Conservation (phyloP, 2,888 invertebrate species). For the Chaitophorus viminalis region DNA sequence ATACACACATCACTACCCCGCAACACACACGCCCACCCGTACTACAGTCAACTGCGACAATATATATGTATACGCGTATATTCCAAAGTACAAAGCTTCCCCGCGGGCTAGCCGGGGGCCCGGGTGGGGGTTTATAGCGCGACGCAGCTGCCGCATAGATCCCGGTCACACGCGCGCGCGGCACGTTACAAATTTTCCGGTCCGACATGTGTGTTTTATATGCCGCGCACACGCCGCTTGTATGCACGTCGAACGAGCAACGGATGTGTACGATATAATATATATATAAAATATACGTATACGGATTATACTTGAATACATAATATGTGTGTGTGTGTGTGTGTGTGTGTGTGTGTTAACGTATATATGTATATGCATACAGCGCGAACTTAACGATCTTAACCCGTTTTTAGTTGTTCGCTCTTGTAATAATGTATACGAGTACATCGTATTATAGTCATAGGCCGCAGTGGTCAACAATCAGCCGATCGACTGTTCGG, state of each 20-base stretch:
- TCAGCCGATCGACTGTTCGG: too few species aligned
- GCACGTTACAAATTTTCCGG: conserved; percentile 56
- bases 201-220: conserved; percentile 59
- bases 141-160: conserved; percentile 31
- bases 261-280: background rate
- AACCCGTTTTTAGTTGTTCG: conserved; percentile 45
- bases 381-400: conserved; percentile 35
- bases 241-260: conserved; percentile 44
- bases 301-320: background rate
- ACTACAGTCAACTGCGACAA: conserved; percentile 36
- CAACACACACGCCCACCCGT: background rate
- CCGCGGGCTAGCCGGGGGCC: too few species aligned
- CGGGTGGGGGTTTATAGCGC: background rate
- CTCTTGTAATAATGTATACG: background rate
- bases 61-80: too few species aligned
- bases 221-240: conserved; percentile 41
- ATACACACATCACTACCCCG: background rate
- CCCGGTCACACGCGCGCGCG: conserved; percentile 31
- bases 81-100: conserved; percentile 24
- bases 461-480: too few species aligned
- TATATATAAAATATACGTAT: too few species aligned
- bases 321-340: background rate
- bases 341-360: too few species aligned
- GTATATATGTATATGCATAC: background rate
- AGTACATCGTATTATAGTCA: too few species aligned